Evolutionary conservation across 2,113 vertebrate genomes (phyloP).

Genomic region (Oreotrochilus melanogaster): DNA sequence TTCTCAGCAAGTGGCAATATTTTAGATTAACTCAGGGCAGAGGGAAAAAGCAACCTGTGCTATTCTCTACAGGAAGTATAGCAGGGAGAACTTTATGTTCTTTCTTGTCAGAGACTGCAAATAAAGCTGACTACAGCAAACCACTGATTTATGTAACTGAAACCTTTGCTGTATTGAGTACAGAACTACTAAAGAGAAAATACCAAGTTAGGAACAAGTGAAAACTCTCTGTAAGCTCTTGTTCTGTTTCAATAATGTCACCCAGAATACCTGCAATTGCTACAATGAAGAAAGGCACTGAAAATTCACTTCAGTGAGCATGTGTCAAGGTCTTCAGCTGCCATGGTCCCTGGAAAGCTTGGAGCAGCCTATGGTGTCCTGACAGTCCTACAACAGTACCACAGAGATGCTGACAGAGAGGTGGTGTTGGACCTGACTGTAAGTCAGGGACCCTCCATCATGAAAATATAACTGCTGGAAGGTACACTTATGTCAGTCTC

Average conservation of each 20-base stretch:
- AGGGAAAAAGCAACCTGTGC: neutral
- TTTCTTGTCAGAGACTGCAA: constrained; percentile 14
- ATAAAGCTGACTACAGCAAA: constrained; percentile 9
- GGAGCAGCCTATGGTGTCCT: neutral
- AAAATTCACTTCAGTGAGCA: neutral
- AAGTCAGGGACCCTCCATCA: neutral
- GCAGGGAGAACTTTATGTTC: constrained; percentile 47
- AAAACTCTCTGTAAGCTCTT: neutral
- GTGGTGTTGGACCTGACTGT: neutral
- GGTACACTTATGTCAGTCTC: neutral
- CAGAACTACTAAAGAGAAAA: constrained; percentile 6
- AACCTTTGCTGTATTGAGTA: neutral
- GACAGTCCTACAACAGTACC: neutral
- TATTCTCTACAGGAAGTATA: constrained; percentile 4
- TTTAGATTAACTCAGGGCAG: neutral
- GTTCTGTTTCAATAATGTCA: neutral
- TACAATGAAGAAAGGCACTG: neutral
- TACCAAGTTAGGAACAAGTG: constrained; percentile 14
- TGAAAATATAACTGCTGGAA: neutral
- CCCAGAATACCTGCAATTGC: neutral
- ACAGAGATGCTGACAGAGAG: neutral
- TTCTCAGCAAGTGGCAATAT: neutral
- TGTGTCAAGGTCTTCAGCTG: neutral
- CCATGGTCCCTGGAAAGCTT: neutral
- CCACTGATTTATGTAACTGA: constrained; percentile 48